Percentiles rank a stretch among this genome's conserved stretches.
phyloP scores from a whole-genome alignment of 2,888 invertebrate genomes.

The Vesta saturnalis region DNA sequence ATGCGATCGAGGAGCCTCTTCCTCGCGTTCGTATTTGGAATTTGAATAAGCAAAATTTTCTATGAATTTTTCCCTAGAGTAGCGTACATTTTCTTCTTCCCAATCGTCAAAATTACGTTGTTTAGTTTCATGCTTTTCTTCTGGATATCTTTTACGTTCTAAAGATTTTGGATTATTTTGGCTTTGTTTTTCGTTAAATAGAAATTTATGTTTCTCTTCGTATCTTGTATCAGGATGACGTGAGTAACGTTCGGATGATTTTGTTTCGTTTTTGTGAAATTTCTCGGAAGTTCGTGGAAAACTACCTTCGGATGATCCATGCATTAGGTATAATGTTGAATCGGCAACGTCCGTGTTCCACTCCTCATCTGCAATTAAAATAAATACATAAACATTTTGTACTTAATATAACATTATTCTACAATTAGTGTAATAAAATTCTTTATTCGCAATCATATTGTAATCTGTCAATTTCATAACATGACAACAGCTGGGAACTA shows the following conservation, averaged over 20 bases:
- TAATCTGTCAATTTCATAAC: no score
- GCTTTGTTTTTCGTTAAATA: constrained; percentile 35
- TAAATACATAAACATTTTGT: constrained; percentile 18
- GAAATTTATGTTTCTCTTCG: constrained; percentile 37
- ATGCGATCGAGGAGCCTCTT: not conserved
- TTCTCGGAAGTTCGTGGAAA: constrained; percentile 51
- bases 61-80: constrained; percentile 19
- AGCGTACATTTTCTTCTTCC: constrained; percentile 9
- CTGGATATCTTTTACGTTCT: constrained; percentile 41
- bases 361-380: constrained; percentile 74
- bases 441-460: no score
- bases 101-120: constrained; percentile 19
- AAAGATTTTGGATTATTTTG: constrained; percentile 29
- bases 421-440: no score
- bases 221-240: constrained; percentile 44
- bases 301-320: constrained; percentile 63
- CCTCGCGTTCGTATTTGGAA: not conserved
- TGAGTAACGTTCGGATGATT: constrained; percentile 63
- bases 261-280: constrained; percentile 51
- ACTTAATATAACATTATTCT: no score
- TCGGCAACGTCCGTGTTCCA: constrained; percentile 74
- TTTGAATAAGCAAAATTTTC: constrained; percentile 13
- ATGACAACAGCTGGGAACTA: no score
- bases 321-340: constrained; percentile 69
- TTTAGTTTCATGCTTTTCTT: constrained; percentile 16